Conservation (phyloP, 2,113 vertebrate genomes). For the Neotoma lepida region DNA sequence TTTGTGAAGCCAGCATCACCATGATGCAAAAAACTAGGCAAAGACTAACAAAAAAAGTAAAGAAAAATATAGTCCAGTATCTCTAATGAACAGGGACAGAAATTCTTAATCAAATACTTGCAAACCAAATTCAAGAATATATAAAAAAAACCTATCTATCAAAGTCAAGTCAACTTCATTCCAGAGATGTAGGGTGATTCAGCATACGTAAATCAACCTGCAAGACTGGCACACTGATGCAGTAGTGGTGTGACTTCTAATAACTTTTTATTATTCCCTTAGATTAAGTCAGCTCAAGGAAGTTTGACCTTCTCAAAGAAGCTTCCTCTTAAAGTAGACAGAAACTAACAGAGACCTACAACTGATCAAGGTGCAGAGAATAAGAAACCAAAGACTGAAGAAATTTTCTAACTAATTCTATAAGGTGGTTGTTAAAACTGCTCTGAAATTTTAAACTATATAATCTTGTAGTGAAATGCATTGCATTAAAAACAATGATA, state of each 20-base stretch:
- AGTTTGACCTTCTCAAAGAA: neutral
- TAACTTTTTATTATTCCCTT: neutral
- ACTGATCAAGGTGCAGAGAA: neutral
- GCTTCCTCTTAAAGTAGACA: neutral
- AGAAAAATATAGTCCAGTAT: neutral
- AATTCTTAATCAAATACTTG: neutral
- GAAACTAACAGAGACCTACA: neutral
- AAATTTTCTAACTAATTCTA: neutral
- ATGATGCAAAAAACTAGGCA: neutral
- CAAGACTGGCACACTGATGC: neutral
- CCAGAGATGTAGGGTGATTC: neutral
- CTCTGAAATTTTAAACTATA: neutral
- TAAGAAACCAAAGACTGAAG: neutral
- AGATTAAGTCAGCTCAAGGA: neutral
- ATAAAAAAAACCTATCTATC: neutral
- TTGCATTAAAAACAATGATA: neutral
- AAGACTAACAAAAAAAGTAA: neutral
- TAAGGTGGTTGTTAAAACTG: neutral
- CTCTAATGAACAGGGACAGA: neutral
- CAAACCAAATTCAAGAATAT: neutral
- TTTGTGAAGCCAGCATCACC: neutral
- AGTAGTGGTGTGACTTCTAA: neutral
- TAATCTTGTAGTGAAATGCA: neutral
- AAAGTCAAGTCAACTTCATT: neutral
- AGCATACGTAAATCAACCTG: neutral